These are phyloP conservation scores for Turritopsis dohrnii DNA, from an alignment of 30 jellyfish, hydroid and myxozoan species.

Conservation along the genomic window DNA sequence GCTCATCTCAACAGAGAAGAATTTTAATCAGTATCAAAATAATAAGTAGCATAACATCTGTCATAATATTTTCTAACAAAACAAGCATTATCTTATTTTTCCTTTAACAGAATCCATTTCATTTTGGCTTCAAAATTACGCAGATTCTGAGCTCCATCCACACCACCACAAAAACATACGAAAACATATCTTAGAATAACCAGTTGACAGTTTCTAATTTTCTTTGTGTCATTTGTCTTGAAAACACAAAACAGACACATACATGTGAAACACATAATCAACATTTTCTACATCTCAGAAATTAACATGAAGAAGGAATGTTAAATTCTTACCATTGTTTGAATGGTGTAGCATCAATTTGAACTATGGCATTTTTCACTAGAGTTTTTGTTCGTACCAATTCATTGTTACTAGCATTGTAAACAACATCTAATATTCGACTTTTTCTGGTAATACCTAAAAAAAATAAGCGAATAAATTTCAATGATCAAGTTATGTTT, in stretches of 20 bases:
- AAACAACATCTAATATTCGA: slow-evolving; percentile 78
- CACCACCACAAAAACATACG: too few species aligned
- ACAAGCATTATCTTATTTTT: too few species aligned
- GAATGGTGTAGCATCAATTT: slow-evolving; percentile 86
- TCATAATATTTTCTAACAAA: too few species aligned
- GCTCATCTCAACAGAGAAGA: background rate
- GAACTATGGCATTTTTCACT: slow-evolving; percentile 80
- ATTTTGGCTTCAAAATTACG: too few species aligned
- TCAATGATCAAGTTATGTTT: too few species aligned
- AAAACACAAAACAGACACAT: background rate
- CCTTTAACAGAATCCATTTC: too few species aligned
- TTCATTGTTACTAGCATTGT: slow-evolving; percentile 95
- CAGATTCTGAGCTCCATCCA: too few species aligned
- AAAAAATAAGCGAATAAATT: background rate
- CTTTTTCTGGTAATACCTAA: slow-evolving; percentile 78
- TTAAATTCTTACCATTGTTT: slow-evolving; percentile 70
- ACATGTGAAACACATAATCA: background rate
- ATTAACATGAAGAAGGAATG: background rate
- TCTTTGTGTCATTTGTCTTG: too few species aligned
- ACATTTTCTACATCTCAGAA: background rate
- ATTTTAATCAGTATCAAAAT: too few species aligned
- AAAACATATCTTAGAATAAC: too few species aligned
- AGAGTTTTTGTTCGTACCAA: slow-evolving; percentile 87
- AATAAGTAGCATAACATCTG: too few species aligned
- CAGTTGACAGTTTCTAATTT: too few species aligned